Conservation (phyloP, 2,888 invertebrate species). For the Idaea straminata region DNA sequence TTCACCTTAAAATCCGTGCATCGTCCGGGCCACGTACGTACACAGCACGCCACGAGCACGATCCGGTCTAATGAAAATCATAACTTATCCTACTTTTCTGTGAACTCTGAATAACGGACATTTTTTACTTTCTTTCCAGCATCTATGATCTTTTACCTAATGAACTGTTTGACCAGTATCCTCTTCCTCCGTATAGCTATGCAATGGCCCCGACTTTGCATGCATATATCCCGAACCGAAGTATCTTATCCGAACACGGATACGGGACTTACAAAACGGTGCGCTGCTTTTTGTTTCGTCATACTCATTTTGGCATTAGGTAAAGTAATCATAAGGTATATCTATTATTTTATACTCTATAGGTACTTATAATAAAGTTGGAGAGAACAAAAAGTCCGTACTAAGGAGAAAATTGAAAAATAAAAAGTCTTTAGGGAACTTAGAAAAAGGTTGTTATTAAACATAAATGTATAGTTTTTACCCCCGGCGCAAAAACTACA, state of each 20-base stretch:
- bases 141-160: constrained; percentile 42
- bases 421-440: too few species aligned
- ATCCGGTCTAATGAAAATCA: neutral
- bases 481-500: too few species aligned
- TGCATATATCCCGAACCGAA: constrained; percentile 46
- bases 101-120: neutral
- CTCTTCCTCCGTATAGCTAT: constrained; percentile 50
- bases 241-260: constrained; percentile 47
- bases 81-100: neutral
- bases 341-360: too few species aligned
- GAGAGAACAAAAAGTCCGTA: too few species aligned
- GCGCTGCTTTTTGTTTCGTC: constrained; percentile 40
- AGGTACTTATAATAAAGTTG: too few species aligned
- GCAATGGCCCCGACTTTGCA: constrained; percentile 52
- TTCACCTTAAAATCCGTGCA: too few species aligned
- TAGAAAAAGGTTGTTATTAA: too few species aligned
- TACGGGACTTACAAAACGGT: constrained; percentile 37
- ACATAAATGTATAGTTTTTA: too few species aligned
- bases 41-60: neutral
- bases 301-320: constrained; percentile 45
- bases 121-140: constrained; percentile 37
- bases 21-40: neutral
- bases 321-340: constrained; percentile 29
- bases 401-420: too few species aligned
- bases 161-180: constrained; percentile 40